Percentiles rank a stretch among this genome's conserved stretches.
These are phyloP conservation scores for Pachycephala philippinensis DNA, from an alignment of 2,113 vertebrate genomes.

Conservation along the genomic window DNA sequence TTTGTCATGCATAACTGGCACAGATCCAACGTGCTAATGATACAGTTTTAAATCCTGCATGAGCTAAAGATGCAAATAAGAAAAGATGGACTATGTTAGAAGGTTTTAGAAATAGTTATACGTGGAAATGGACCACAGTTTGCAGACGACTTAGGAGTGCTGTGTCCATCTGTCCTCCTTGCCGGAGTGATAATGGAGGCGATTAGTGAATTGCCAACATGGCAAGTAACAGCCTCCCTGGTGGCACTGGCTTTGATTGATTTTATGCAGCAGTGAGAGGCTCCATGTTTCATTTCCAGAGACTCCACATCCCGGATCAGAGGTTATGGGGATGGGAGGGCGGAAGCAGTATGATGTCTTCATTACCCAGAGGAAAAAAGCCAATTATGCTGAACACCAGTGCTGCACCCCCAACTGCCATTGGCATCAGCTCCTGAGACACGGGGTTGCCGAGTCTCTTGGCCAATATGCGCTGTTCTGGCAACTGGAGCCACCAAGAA, in stretches of 20 bases:
- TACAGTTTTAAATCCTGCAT: neutral
- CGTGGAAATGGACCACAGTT: neutral
- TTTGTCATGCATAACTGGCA: neutral
- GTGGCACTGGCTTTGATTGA: conserved; percentile 28
- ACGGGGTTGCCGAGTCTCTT: neutral
- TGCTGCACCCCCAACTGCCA: neutral
- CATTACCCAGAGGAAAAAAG: conserved; percentile 43
- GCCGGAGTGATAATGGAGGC: neutral
- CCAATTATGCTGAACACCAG: conserved; percentile 22
- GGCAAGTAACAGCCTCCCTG: conserved; percentile 52
- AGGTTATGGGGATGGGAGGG: conserved; percentile 8
- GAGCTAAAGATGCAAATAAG: neutral
- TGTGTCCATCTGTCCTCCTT: neutral
- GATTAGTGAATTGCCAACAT: conserved; percentile 22
- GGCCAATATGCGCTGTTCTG: neutral
- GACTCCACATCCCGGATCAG: conserved; percentile 25
- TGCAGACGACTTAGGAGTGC: neutral
- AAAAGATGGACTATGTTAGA: neutral
- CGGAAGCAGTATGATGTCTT: conserved; percentile 54
- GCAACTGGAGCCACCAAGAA: neutral
- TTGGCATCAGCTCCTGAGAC: conserved; percentile 32
- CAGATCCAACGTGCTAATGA: neutral
- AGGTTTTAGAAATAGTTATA: neutral
- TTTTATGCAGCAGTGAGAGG: conserved; percentile 30
- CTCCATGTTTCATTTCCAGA: conserved; percentile 13